Conservation (phyloP, 1,140 invertebrate species). For the Vollenhovia emeryi region DNA sequence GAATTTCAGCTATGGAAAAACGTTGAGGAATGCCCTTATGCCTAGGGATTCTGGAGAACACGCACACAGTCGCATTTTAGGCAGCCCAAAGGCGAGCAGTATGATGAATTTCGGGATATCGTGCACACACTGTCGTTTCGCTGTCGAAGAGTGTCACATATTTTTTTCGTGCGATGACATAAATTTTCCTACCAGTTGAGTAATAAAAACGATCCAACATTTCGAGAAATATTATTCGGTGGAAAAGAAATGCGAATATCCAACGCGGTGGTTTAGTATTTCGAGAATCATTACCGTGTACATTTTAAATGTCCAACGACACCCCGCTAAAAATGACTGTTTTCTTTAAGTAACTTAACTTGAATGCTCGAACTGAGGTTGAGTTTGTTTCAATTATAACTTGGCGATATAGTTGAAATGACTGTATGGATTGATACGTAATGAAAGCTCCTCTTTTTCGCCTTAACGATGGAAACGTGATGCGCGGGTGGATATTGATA, state of each 20-base stretch:
- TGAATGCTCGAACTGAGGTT: not conserved
- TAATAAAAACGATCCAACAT: not conserved
- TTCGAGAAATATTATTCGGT: not conserved
- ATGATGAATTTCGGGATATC: not conserved
- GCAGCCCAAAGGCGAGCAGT: not conserved
- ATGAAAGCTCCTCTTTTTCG: not conserved
- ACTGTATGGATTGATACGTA: not conserved
- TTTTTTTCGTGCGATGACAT: not conserved
- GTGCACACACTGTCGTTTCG: not conserved
- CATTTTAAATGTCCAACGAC: not conserved
- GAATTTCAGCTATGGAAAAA: constrained; percentile 12
- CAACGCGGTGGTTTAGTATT: not conserved
- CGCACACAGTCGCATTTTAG: not conserved
- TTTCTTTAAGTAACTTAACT: not conserved
- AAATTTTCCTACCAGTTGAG: not conserved
- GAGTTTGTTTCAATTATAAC: constrained; percentile 9
- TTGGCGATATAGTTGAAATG: not conserved
- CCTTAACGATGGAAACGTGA: not conserved
- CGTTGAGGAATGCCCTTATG: constrained; percentile 10
- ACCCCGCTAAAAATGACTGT: too few species aligned
- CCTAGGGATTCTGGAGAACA: not conserved
- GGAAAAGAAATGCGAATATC: not conserved
- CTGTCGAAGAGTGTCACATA: not conserved
- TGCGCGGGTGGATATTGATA: not conserved
- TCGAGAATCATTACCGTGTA: too few species aligned